Evolutionary conservation across 2,113 vertebrate species (phyloP).

Genomic region (Elaphurus davidianus): DNA sequence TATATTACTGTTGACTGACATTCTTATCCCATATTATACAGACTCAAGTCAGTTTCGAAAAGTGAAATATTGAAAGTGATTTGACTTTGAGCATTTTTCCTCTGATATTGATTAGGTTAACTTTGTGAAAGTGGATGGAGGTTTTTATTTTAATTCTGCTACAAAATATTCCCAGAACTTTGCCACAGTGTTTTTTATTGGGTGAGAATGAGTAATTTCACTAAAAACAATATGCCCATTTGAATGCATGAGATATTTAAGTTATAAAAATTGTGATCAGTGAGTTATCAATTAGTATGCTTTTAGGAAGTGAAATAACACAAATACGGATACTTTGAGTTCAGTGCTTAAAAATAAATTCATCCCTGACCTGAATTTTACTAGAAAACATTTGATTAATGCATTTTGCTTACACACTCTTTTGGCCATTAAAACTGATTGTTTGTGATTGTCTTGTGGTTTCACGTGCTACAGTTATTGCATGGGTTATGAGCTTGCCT

Average conservation of each 20-base stretch:
- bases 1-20: conserved; percentile 22
- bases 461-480: background rate
- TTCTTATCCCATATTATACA: conserved; percentile 43
- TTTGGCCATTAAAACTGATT: background rate
- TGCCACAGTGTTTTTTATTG: conserved; percentile 37
- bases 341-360: conserved; percentile 18
- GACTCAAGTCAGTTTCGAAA: conserved; percentile 40
- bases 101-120: conserved; percentile 72
- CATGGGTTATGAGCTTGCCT: background rate
- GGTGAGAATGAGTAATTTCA: conserved; percentile 62
- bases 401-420: background rate
- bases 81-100: conserved; percentile 52
- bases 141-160: conserved; percentile 73
- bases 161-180: conserved; percentile 69
- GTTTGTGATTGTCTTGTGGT: background rate
- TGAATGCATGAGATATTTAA: conserved; percentile 69
- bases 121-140: conserved; percentile 60
- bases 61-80: conserved; percentile 49
- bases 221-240: conserved; percentile 60
- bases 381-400: background rate
- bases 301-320: conserved; percentile 53
- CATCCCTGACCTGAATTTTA: conserved; percentile 40
- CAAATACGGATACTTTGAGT: conserved; percentile 39
- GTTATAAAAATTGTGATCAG: conserved; percentile 69
- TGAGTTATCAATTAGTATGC: conserved; percentile 51